Evolutionary conservation across 1,140 invertebrate genomes (phyloP).

Genomic region (Babylonia areolata): DNA sequence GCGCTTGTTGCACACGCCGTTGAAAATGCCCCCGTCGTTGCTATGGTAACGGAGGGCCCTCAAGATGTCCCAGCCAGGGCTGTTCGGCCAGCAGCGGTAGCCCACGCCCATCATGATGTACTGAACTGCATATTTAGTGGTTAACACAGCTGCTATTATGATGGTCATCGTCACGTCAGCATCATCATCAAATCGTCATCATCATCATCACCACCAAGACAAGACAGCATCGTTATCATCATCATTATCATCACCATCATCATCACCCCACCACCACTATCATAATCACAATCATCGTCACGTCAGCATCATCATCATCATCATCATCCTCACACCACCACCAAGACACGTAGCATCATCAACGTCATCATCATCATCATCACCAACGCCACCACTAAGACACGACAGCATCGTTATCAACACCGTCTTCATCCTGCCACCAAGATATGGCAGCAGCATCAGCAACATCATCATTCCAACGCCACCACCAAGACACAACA

Average conservation of each 20-base stretch:
- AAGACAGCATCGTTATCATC: no score
- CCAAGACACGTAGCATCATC: not conserved
- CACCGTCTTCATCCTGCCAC: no score
- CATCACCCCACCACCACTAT: no score
- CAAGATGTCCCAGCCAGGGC: not conserved
- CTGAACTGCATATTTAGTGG: not conserved
- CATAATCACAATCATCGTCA: no score
- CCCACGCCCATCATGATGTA: conserved; percentile 17
- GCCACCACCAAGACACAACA: not conserved
- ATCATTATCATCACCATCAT: no score
- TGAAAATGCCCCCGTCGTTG: conserved; percentile 16
- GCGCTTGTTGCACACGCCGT: not conserved
- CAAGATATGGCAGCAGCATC: no score
- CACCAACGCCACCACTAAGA: not conserved
- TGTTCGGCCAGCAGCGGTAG: not conserved
- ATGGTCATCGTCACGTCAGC: no score
- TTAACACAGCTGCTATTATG: no score
- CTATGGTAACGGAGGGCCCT: conserved; percentile 8
- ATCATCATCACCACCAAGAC: no score
- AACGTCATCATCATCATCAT: not conserved
- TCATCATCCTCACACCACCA: not conserved
- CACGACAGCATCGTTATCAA: not conserved
- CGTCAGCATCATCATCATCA: no score
- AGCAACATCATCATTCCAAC: not conserved
- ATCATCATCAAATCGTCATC: no score